phyloP scores from a whole-genome alignment of 1,140 invertebrate species.

The Marisa cornuarietis region DNA sequence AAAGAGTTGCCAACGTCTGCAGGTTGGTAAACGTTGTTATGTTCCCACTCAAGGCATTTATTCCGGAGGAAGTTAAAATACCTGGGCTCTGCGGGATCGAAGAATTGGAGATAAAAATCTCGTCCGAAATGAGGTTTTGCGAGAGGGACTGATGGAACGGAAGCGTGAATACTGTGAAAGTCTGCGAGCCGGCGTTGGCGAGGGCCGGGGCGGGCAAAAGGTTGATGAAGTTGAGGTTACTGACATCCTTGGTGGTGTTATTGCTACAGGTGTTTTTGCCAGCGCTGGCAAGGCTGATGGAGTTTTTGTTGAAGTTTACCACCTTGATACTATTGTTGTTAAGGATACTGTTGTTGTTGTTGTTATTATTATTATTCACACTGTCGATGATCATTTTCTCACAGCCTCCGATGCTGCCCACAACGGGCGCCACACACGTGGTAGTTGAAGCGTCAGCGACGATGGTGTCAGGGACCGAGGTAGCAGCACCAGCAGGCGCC shows the following conservation, averaged over 20 bases:
- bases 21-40: constrained; percentile 14
- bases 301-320: constrained; percentile 14
- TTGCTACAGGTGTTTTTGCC: background rate
- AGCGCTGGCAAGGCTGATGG: background rate
- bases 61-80: background rate
- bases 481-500: background rate
- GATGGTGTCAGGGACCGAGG: background rate
- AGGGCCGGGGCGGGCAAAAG: background rate
- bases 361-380: constrained; percentile 1
- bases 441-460: background rate
- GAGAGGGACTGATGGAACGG: constrained; percentile 2
- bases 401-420: too few species aligned
- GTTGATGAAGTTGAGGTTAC: constrained; percentile 5
- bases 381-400: background rate
- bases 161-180: constrained; percentile 17
- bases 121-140: background rate
- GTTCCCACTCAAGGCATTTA: background rate
- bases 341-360: constrained; percentile 21
- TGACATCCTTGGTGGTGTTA: background rate
- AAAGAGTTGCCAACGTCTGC: constrained; percentile 7
- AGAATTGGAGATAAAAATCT: constrained; percentile 18
- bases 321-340: constrained; percentile 22
- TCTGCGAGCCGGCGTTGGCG: background rate
- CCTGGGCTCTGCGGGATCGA: background rate
- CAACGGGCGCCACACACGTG: background rate